Evolutionary conservation across 92 coral and sea anemone species (phyloP).

Genomic region (Actinostola sp.): DNA sequence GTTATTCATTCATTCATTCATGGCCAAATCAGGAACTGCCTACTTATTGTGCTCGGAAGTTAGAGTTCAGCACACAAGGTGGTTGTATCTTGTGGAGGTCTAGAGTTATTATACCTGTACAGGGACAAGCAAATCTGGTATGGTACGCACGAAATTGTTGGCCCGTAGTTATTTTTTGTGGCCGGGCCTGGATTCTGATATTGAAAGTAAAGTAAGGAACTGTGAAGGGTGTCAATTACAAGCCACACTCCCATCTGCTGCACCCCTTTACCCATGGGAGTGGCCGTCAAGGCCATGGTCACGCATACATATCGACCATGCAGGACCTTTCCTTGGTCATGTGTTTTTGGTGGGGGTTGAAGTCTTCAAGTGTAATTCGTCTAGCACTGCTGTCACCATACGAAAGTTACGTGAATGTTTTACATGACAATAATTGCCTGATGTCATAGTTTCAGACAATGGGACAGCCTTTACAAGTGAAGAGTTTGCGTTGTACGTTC

Average conservation of each 20-base stretch:
- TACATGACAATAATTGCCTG: neutral
- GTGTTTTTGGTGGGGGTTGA: constrained; percentile 50
- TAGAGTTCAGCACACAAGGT: too few species aligned
- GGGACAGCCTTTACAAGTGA: constrained; percentile 32
- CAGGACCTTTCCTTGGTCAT: constrained; percentile 49
- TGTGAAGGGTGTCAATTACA: constrained; percentile 44
- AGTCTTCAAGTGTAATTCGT: constrained; percentile 45
- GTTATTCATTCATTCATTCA: too few species aligned
- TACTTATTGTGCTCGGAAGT: too few species aligned
- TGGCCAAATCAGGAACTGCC: too few species aligned
- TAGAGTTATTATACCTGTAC: too few species aligned
- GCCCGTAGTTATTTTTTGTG: too few species aligned
- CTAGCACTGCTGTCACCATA: constrained; percentile 51
- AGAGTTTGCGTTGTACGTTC: constrained; percentile 31
- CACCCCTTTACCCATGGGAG: constrained; percentile 54
- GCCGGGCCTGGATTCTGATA: too few species aligned
- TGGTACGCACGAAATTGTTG: too few species aligned
- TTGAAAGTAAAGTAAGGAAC: too few species aligned
- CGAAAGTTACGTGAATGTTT: constrained; percentile 46
- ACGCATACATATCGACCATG: constrained; percentile 48
- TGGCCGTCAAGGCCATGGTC: constrained; percentile 55
- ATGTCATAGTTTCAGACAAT: constrained; percentile 17
- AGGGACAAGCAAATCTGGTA: too few species aligned
- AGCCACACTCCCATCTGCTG: constrained; percentile 38
- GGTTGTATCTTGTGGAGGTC: too few species aligned